Conservation (phyloP, 2,113 vertebrate species). For the Gallinago paraguaiae region DNA sequence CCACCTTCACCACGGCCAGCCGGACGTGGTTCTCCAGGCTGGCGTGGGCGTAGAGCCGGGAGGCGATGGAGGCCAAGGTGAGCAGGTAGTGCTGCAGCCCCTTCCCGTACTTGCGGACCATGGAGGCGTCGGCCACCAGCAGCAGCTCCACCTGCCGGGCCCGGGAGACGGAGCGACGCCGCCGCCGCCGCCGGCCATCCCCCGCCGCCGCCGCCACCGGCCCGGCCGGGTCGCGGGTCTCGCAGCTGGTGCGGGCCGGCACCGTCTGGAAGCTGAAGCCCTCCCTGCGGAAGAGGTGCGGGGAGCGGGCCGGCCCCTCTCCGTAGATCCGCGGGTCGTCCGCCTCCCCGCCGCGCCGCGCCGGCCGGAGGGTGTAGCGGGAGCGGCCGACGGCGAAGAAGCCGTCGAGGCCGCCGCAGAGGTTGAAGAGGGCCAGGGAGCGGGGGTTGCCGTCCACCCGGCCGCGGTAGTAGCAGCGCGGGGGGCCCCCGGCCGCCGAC, state of each 20-base stretch:
- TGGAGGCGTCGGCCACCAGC: conserved; percentile 92
- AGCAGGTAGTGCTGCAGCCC: conserved; percentile 93
- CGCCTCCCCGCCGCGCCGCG: conserved; percentile 59
- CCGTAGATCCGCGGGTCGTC: conserved; percentile 72
- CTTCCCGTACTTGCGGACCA: conserved; percentile 90
- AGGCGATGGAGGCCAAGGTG: conserved; percentile 93
- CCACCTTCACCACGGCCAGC: conserved; percentile 90
- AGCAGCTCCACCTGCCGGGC: conserved; percentile 95
- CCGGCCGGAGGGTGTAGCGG: conserved; percentile 85
- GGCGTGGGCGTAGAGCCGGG: conserved; percentile 91
- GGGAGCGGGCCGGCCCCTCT: conserved; percentile 72
- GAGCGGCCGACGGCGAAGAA: conserved; percentile 87
- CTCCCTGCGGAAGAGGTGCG: conserved; percentile 84
- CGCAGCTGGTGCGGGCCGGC: conserved; percentile 70
- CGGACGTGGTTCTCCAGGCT: conserved; percentile 98
- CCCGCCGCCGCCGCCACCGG: background rate
- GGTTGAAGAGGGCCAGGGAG: conserved; percentile 88
- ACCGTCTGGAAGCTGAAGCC: conserved; percentile 86
- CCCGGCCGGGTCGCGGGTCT: conserved; percentile 58
- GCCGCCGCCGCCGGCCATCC: conserved; percentile 56
- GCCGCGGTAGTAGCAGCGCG: conserved; percentile 86
- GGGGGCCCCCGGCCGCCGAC: conserved; percentile 58
- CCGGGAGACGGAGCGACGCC: conserved; percentile 85
- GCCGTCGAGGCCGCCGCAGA: conserved; percentile 88
- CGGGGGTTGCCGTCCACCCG: conserved; percentile 87